Evolutionary conservation across 2,888 invertebrate genomes (phyloP), one percentile per base, ranked within the genome.

Genomic region (Thymelicus sylvestris): DNA sequence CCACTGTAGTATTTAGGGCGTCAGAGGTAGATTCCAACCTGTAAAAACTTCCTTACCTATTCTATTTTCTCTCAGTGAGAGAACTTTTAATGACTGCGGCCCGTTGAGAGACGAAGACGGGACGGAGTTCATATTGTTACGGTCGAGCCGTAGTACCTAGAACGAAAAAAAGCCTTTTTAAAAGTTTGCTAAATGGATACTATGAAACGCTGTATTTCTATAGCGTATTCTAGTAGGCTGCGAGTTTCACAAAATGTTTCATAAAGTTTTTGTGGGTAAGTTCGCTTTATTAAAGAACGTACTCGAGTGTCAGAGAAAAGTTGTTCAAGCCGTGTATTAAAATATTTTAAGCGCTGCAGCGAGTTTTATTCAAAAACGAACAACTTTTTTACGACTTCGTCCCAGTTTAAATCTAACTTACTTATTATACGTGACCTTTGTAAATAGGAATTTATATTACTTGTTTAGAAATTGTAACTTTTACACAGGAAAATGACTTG

Each of bases 91-190:
- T 39, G 95, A 95, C 80, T 94, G 95, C 8, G 98, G 98, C 48
- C 97, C 97, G 83, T 97, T 97, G 31, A 98, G 89, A 0, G 98
- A 97, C 50, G 95, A 94, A 41, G 96, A 96, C 13, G 98, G 98
- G 41, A 98, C 95, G 12, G 93, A 89, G 57, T 95, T 95, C 77
- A 98, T 94, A 83, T 96, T 96, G 86, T 98, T 98, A 71, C 96
- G 95, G 84, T 98, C 97, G 81, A 98, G 92, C 80, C 96, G 95
- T 67, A 98, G 93, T 83, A 97, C 96, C 96, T 98, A 93, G 68
- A 83, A 78, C 66, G 55, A 74, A 72, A 70, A 70, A 60, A 72
- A 67, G 67, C 57, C 66, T 68, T 60, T 60, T 55, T 65, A 72
- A 69, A 70, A 65, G 59, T 64, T 65, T 60, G 50, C 50, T 59